Percentiles rank a stretch among this genome's conserved stretches.
These are phyloP conservation scores for Lasiurus borealis DNA, from an alignment of 2,113 vertebrate genomes.

Conservation along the genomic window DNA sequence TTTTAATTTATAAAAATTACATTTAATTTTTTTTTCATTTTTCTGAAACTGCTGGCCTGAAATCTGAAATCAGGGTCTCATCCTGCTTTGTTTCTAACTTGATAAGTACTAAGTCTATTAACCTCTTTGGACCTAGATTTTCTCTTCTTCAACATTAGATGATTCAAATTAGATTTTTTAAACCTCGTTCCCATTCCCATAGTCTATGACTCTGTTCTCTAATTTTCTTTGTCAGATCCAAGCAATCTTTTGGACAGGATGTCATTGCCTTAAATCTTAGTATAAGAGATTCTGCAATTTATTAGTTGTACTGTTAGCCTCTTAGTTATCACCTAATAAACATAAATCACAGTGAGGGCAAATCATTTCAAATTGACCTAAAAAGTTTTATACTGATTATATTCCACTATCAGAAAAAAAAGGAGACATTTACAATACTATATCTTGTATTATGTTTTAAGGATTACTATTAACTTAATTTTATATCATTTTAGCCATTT, in stretches of 20 bases:
- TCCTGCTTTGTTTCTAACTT: background rate
- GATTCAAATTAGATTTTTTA: background rate
- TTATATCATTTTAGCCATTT: background rate
- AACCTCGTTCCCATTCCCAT: background rate
- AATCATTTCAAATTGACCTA: background rate
- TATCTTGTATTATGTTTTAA: slow-evolving; percentile 14
- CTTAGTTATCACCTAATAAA: slow-evolving; percentile 28
- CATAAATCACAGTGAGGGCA: background rate
- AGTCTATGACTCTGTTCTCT: background rate
- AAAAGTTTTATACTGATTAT: background rate
- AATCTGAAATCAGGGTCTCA: background rate
- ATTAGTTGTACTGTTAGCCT: background rate
- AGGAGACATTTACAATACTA: background rate
- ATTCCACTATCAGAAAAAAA: background rate
- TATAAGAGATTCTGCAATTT: background rate
- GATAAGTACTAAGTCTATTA: background rate
- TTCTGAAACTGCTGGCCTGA: background rate
- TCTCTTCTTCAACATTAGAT: background rate
- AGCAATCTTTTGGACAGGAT: background rate
- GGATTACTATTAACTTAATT: slow-evolving; percentile 5
- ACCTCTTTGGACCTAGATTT: background rate
- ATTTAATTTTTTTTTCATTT: background rate
- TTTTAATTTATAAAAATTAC: background rate
- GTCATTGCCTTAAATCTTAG: background rate
- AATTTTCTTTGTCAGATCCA: background rate